Percentiles rank a stretch among this genome's conserved stretches.
phyloP scores from a whole-genome alignment of 2,113 vertebrate genomes.

The Pan paniscus region DNA sequence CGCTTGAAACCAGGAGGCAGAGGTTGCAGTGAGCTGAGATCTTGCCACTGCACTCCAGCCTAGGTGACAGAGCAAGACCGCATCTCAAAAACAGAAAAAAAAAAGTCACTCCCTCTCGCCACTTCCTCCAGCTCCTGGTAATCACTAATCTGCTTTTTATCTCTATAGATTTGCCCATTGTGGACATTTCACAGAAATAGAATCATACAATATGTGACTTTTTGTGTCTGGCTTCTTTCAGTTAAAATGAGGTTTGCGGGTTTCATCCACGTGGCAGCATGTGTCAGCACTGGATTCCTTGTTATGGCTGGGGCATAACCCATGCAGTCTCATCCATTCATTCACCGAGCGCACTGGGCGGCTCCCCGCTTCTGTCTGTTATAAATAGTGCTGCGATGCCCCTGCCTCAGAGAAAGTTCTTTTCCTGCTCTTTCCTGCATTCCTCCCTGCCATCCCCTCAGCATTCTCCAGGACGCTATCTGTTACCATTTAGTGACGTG shows the following conservation, averaged over 20 bases:
- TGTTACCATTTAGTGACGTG: neutral
- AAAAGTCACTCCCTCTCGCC: no score
- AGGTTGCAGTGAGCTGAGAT: no score
- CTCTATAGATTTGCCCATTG: neutral
- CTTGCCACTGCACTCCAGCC: no score
- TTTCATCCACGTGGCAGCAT: rapidly evolving
- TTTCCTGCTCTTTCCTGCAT: neutral
- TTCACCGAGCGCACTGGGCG: rapidly evolving
- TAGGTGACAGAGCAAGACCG: no score
- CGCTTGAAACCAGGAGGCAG: no score
- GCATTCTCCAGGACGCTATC: rapidly evolving
- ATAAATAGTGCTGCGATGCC: rapidly evolving
- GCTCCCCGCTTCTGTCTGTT: rapidly evolving
- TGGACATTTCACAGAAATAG: rapidly evolving
- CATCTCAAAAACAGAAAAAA: no score
- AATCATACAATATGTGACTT: rapidly evolving
- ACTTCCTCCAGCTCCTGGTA: rapidly evolving
- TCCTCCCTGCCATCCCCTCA: rapidly evolving
- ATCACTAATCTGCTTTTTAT: rapidly evolving
- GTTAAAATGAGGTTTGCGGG: rapidly evolving
- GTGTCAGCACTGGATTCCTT: rapidly evolving
- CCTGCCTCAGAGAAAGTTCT: neutral
- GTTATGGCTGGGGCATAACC: rapidly evolving
- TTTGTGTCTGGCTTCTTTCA: neutral
- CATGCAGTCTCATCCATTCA: no score